Base-by-base conservation (phyloP, 2,797 vertebrate genomes). In the Yasuhikotakia modesta region DNA sequence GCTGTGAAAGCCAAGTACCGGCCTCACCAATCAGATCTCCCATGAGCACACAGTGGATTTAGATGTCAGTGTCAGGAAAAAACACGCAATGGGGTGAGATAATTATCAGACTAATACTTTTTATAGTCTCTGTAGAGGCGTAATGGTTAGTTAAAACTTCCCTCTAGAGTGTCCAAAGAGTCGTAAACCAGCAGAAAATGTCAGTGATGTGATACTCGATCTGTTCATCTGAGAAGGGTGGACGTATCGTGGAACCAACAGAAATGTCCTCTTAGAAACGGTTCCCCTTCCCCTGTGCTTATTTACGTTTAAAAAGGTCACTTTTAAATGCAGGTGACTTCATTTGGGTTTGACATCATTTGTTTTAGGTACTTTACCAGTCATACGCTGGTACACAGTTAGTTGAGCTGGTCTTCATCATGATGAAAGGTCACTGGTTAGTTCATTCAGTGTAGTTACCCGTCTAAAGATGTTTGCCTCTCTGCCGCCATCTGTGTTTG, bases 301-400 rank as follows among this genome's bases (percentile, higher is more conserved):
- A 16, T 43, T 87, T 85, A 82, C 85, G 86, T 88, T 88, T 84
- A 87, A 83, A n/a, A 80, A 83, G 87, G 86, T 78, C 70, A 83
- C 85, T 83, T 78, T 43, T 43, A 8, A 8, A 43, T 43, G 39
- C 10, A 43, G 39, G 39, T 43, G 39, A 43, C 39, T n/a, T 66
- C 19, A 30, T 60, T 72, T 72, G 60, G 60, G 70, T 60, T 60
- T 30, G 6, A 72, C 45, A 6, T 39, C 35, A 39, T 39, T 39
- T 8, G 5, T 39, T 27, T 27, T 27, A 27, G 27, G 27, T 2
- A 27, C 27, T 27, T 4, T 27, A 27, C 27, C 27, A 27, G 35
- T 39, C 35, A 39, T 8, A 39, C 35, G 10, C 11, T 10, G 8
- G 39, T 43, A 43, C 39, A 43, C 39, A 27, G 27, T 27, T n/a